A percentile compares a stretch with the other conserved stretches of the same genome.
Conservation (phyloP, 2,888 invertebrate genomes). For the Cerceris ruficornis region DNA sequence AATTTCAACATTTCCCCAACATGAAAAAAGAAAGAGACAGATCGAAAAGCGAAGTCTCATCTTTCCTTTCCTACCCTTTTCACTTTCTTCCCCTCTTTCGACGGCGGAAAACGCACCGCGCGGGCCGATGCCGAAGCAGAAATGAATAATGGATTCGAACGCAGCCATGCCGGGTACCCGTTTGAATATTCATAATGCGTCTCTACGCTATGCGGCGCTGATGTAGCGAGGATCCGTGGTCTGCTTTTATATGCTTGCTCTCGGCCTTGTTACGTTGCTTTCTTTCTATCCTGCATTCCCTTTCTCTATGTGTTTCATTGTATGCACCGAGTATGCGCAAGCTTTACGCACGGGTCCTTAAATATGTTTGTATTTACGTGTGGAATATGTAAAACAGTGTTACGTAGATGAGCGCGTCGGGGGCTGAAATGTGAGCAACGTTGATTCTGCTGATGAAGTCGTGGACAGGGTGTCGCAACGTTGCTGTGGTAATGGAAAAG, state of each 20-base stretch:
- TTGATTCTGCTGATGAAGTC: too few relatives aligned
- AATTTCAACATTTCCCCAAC: too few relatives aligned
- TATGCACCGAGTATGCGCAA: too few relatives aligned
- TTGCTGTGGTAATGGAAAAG: too few relatives aligned
- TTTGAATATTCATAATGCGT: constrained; percentile 78
- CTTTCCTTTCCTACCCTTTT: constrained; percentile 1
- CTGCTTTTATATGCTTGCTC: background rate
- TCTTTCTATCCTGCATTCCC: background rate
- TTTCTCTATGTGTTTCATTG: too few relatives aligned
- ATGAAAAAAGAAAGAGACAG: constrained; percentile 5
- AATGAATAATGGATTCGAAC: constrained; percentile 81
- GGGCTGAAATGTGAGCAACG: too few relatives aligned
- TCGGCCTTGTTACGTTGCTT: background rate
- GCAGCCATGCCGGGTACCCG: constrained; percentile 76
- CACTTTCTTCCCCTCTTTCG: background rate
- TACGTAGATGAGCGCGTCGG: too few relatives aligned
- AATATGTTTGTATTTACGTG: too few relatives aligned
- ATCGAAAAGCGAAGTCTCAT: constrained; percentile 2
- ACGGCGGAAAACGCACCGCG: constrained; percentile 52
- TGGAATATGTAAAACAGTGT: too few relatives aligned
- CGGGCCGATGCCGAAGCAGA: constrained; percentile 71
- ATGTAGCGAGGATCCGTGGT: constrained; percentile 31
- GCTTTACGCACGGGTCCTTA: too few relatives aligned
- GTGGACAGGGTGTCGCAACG: too few relatives aligned
- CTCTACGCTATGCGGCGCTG: constrained; percentile 53